A percentile compares a stretch with the other conserved stretches of the same genome.
Evolutionary conservation across 2,113 vertebrate species (phyloP).

Genomic region (Tor tambroides): DNA sequence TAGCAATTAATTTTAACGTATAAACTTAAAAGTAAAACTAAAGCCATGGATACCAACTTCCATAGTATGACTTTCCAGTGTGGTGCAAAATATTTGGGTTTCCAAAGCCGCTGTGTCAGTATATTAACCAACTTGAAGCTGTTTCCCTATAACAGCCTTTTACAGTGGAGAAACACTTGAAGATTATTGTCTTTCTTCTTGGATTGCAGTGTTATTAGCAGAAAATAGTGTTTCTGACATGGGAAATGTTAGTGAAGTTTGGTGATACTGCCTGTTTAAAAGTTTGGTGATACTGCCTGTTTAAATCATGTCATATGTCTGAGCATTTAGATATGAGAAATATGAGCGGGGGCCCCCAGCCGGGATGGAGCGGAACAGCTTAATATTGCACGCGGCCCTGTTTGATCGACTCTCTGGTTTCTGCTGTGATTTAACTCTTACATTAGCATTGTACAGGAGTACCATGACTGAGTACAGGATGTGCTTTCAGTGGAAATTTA

Average conservation of each 20-base stretch:
- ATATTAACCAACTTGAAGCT: not conserved
- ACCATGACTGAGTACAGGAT: not conserved
- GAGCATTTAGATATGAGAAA: not conserved
- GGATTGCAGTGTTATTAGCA: not conserved
- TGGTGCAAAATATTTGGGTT: not conserved
- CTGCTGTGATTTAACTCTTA: not conserved
- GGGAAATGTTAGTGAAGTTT: not conserved
- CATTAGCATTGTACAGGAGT: not conserved
- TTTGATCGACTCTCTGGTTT: conserved; percentile 10
- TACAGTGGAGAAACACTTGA: not conserved
- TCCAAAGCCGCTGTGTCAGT: not conserved
- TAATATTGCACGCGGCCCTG: not conserved
- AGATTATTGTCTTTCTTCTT: not conserved
- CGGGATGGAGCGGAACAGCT: not conserved
- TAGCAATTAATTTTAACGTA: not conserved
- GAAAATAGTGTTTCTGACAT: not conserved
- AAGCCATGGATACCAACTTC: not conserved
- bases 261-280: not conserved
- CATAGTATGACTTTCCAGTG: not conserved
- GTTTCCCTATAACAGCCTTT: not conserved
- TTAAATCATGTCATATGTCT: not conserved
- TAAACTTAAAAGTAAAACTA: not conserved
- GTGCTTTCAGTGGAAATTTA: not conserved
- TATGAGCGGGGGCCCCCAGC: not conserved
- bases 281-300: not conserved